Conservation (phyloP, 2,797 vertebrate species). For the Paramormyrops hopkinsi region DNA sequence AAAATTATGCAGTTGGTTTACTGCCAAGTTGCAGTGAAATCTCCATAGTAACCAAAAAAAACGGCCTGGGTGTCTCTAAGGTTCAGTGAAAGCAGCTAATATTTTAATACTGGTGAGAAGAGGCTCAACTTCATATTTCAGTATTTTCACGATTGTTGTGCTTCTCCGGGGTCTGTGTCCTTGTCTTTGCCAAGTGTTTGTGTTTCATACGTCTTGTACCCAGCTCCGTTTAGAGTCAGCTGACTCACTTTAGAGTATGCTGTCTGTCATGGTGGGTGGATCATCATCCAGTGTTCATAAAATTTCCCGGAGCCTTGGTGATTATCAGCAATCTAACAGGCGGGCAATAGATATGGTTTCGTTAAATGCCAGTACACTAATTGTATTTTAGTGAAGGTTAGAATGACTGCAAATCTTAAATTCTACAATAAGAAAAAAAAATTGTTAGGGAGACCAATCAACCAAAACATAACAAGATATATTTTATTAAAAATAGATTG, state of each 20-base stretch:
- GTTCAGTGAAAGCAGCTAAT: background rate
- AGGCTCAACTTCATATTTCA: background rate
- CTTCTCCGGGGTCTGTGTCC: background rate
- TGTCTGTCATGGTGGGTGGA: background rate
- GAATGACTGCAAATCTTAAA: background rate
- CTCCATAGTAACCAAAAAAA: slow-evolving; percentile 17
- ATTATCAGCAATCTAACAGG: background rate
- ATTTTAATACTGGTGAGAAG: background rate
- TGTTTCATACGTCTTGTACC: background rate
- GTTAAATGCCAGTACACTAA: background rate
- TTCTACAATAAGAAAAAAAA: background rate
- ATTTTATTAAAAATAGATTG: background rate
- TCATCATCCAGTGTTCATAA: background rate
- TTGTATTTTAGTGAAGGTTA: background rate
- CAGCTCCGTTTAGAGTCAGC: background rate
- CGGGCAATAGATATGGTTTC: background rate
- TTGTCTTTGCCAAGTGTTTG: background rate
- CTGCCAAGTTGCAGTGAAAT: slow-evolving; percentile 9
- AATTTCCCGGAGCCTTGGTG: background rate
- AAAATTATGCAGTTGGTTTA: background rate
- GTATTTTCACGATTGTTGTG: background rate
- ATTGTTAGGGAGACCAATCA: background rate
- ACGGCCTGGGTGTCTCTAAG: background rate
- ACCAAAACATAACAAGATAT: background rate
- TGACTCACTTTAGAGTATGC: background rate